Percentiles rank a stretch among this genome's conserved stretches.
phyloP scores from a whole-genome alignment of 1,140 invertebrate species.

The Zophobas morio region DNA sequence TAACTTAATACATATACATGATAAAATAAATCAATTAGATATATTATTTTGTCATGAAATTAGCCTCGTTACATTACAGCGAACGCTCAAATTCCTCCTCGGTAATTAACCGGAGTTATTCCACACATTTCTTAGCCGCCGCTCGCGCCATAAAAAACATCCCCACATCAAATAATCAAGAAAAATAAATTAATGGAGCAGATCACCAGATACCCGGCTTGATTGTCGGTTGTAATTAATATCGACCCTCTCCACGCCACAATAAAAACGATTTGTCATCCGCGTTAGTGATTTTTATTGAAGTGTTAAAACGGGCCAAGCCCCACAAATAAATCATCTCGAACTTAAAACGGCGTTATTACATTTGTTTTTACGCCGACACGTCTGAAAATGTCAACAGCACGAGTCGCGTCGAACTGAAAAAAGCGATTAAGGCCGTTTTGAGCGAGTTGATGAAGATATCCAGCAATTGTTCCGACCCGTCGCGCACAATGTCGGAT shows the following conservation, averaged over 20 bases:
- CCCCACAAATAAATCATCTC: neutral
- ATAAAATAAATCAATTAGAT: conserved; percentile 34
- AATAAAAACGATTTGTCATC: conserved; percentile 39
- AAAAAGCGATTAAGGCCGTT: neutral
- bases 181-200: conserved; percentile 40
- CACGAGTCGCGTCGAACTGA: neutral
- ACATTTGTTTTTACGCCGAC: conserved; percentile 9
- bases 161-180: conserved; percentile 28
- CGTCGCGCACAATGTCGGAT: conserved; percentile 4
- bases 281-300: conserved; percentile 27
- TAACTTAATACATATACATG: conserved; percentile 26
- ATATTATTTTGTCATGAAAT: conserved; percentile 41
- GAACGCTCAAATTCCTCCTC: conserved; percentile 18
- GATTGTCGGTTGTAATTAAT: conserved; percentile 39
- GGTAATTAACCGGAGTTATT: conserved; percentile 32
- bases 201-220: conserved; percentile 11
- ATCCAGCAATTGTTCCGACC: neutral
- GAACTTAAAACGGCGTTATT: conserved; percentile 8
- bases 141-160: conserved; percentile 23
- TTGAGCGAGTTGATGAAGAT: neutral
- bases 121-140: conserved; percentile 3
- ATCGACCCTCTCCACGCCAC: conserved; percentile 21
- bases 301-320: conserved; percentile 21
- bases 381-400: conserved; percentile 27
- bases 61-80: conserved; percentile 23